Conservation (phyloP, 2,113 vertebrate species). For the Crotalus horridus region DNA sequence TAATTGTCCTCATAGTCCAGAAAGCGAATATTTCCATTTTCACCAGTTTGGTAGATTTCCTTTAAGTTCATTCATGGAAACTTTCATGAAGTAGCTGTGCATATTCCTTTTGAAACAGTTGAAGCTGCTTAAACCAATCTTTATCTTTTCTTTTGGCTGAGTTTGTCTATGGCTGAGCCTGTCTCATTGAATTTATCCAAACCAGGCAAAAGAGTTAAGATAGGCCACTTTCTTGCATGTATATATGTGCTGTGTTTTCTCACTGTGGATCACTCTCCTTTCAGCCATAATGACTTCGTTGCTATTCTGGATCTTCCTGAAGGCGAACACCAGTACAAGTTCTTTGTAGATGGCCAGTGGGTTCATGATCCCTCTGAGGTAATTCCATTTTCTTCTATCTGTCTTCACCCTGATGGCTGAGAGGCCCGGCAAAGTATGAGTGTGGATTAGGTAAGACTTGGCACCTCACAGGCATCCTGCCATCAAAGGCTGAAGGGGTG, state of each 20-base stretch:
- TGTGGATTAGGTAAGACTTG: not conserved
- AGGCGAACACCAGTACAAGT: constrained; percentile 98
- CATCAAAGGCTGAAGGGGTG: no score
- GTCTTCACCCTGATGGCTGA: not conserved
- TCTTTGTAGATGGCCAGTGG: constrained; percentile 99
- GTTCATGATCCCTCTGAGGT: constrained; percentile 94
- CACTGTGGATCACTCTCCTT: constrained; percentile 22
- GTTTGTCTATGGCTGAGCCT: not conserved
- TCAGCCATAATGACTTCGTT: constrained; percentile 95
- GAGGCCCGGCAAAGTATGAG: not conserved
- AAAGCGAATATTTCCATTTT: not conserved
- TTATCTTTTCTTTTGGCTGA: not conserved
- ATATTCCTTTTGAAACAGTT: not conserved
- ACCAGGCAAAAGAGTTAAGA: not conserved
- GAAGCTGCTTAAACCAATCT: not conserved
- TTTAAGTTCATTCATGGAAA: not conserved
- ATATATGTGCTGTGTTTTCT: not conserved
- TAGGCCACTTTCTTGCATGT: not conserved
- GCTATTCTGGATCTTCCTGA: constrained; percentile 95
- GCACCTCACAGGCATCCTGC: no score
- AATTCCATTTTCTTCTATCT: constrained; percentile 31
- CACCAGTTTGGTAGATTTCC: not conserved
- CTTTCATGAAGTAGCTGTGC: not conserved
- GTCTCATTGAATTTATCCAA: not conserved
- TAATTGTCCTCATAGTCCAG: not conserved